Percentiles rank a stretch among this genome's conserved stretches.
Conservation (phyloP, 2,888 invertebrate genomes). For the Antheraea yamamai region DNA sequence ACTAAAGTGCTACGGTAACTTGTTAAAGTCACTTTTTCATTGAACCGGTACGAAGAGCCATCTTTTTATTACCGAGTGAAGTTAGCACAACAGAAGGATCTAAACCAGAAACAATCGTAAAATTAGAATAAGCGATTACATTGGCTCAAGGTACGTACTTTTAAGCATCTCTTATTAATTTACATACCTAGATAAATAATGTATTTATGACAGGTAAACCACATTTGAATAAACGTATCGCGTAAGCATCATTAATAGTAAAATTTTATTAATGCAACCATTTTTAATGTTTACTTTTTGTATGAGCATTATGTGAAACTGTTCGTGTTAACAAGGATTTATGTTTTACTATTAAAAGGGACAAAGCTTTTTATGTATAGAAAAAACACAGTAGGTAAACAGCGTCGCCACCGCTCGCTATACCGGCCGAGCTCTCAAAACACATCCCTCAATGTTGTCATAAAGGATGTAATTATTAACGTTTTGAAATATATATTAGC, state of each 20-base stretch:
- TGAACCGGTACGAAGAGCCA: background rate
- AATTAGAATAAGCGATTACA: constrained; percentile 48
- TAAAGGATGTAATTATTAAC: background rate
- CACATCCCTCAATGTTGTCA: background rate
- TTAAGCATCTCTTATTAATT: constrained; percentile 45
- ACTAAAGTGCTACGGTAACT: constrained; percentile 29
- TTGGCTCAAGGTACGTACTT: constrained; percentile 64
- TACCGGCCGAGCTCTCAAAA: background rate
- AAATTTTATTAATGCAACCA: constrained; percentile 11
- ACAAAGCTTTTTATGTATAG: background rate
- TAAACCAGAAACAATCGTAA: constrained; percentile 34
- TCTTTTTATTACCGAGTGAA: background rate
- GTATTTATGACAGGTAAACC: constrained; percentile 50
- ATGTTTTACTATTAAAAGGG: constrained; percentile 9
- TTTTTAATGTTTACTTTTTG: constrained; percentile 7
- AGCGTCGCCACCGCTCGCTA: background rate
- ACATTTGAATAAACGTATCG: constrained; percentile 39
- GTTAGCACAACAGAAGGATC: background rate
- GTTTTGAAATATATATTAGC: background rate
- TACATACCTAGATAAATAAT: constrained; percentile 48
- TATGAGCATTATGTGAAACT: constrained; percentile 1
- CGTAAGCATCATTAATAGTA: constrained; percentile 14
- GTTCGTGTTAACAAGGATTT: constrained; percentile 8
- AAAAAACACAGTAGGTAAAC: background rate
- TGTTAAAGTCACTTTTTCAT: constrained; percentile 10